Evolutionary conservation across 1,140 invertebrate species (phyloP).

Genomic region (Rhizoglyphus robini): DNA sequence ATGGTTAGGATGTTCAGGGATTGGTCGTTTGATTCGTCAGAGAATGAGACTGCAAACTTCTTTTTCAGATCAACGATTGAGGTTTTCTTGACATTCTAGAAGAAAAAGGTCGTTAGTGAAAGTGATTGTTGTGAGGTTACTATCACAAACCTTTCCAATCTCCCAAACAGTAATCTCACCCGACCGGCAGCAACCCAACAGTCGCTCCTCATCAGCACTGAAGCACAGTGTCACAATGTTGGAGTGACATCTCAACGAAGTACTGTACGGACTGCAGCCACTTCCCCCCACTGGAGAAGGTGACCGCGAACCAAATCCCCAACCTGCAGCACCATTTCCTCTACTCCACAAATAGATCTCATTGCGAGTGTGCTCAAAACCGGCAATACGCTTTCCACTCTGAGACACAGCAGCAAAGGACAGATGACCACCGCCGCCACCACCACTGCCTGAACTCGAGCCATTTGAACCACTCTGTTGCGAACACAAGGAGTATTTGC

Average conservation of each 20-base stretch:
- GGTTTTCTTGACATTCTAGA: background rate
- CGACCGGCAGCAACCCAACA: background rate
- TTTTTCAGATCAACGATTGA: constrained; percentile 5
- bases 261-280: background rate
- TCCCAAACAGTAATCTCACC: constrained; percentile 4
- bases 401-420: background rate
- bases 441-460: no score
- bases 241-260: background rate
- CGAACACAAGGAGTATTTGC: no score
- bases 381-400: background rate
- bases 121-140: no score
- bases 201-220: background rate
- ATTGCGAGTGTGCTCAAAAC: constrained; percentile 6
- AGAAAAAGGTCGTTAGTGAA: no score
- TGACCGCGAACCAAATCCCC: background rate
- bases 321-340: background rate
- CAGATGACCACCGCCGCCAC: no score
- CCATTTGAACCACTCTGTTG: no score
- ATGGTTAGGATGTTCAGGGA: background rate
- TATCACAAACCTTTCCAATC: background rate
- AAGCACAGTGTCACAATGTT: background rate
- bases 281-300: background rate
- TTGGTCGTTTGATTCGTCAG: background rate
- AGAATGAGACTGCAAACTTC: background rate
- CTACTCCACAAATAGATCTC: constrained; percentile 11